Evolutionary conservation across 2,797 vertebrate species (phyloP).

Genomic region (Netta rufina): DNA sequence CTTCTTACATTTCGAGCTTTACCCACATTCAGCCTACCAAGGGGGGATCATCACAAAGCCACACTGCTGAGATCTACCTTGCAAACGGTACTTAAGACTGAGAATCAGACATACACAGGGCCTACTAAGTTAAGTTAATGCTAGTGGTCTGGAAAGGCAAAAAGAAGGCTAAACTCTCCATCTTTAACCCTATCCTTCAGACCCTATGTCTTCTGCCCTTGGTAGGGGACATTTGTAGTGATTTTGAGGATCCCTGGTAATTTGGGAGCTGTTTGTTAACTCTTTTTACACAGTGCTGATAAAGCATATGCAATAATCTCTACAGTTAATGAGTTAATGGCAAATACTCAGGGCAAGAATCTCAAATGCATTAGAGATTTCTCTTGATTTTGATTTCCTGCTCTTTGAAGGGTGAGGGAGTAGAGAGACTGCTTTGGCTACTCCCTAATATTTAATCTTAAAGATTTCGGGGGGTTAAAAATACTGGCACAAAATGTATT

Average conservation of each 20-base stretch:
- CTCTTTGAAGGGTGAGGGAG: not conserved
- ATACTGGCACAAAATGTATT: not conserved
- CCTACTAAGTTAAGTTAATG: conserved; percentile 17
- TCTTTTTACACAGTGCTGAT: not conserved
- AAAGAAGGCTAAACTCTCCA: conserved; percentile 6
- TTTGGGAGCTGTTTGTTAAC: not conserved
- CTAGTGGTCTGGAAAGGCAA: conserved; percentile 7
- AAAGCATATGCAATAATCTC: not conserved
- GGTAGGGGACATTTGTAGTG: conserved; percentile 10
- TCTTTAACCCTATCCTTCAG: not conserved
- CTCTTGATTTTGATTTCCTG: not conserved
- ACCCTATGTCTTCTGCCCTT: not conserved
- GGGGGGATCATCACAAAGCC: conserved; percentile 71
- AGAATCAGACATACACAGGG: not conserved
- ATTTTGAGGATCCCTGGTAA: not conserved
- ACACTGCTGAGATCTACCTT: conserved; percentile 52
- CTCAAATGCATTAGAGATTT: not conserved
- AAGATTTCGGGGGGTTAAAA: not conserved
- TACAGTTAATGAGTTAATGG: not conserved
- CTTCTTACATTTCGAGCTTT: conserved; percentile 59
- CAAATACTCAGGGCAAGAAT: not conserved
- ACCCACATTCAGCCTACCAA: conserved; percentile 59
- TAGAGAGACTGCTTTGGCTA: not conserved
- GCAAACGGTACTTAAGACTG: conserved; percentile 58
- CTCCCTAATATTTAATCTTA: not conserved